Percentiles rank a stretch among this genome's conserved stretches.
Evolutionary conservation across 1,140 invertebrate species (phyloP).

Genomic region (Zaprionus africanus): DNA sequence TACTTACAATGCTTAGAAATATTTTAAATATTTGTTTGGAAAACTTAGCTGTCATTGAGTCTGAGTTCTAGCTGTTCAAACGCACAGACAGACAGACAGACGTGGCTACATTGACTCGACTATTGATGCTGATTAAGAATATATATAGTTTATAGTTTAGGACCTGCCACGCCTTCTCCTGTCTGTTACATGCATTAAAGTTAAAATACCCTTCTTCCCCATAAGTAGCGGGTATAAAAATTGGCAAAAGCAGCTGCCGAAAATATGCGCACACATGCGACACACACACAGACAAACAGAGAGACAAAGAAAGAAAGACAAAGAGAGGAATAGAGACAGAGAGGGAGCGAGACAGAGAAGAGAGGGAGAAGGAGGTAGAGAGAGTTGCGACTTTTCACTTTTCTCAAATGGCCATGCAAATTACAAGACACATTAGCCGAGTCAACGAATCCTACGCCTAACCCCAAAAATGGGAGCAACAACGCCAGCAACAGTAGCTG

Average conservation of each 20-base stretch:
- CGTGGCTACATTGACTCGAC: too few species aligned
- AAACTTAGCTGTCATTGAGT: too few species aligned
- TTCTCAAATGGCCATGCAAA: slow-evolving; percentile 82
- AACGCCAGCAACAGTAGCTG: slow-evolving; percentile 29
- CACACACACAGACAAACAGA: neutral
- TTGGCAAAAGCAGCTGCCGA: slow-evolving; percentile 43
- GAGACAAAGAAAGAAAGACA: neutral
- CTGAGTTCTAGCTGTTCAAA: too few species aligned
- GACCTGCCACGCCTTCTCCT: too few species aligned
- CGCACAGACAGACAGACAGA: too few species aligned
- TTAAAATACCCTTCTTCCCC: too few species aligned
- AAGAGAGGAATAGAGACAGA: too few species aligned
- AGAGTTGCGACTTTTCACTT: slow-evolving; percentile 69
- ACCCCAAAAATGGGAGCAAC: slow-evolving; percentile 77
- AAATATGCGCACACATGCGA: slow-evolving; percentile 18
- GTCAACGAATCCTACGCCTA: slow-evolving; percentile 73
- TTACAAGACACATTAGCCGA: slow-evolving; percentile 82
- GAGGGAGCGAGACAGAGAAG: neutral
- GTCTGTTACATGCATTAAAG: too few species aligned
- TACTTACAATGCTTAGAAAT: too few species aligned
- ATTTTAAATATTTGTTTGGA: too few species aligned
- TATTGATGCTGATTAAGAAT: too few species aligned
- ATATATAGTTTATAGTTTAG: too few species aligned
- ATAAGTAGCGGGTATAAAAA: neutral
- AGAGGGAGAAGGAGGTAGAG: neutral